A percentile compares a stretch with the other conserved stretches of the same genome.
These are phyloP conservation scores for Itoplectis maculator DNA, from an alignment of 2,888 invertebrate genomes.

Conservation along the genomic window DNA sequence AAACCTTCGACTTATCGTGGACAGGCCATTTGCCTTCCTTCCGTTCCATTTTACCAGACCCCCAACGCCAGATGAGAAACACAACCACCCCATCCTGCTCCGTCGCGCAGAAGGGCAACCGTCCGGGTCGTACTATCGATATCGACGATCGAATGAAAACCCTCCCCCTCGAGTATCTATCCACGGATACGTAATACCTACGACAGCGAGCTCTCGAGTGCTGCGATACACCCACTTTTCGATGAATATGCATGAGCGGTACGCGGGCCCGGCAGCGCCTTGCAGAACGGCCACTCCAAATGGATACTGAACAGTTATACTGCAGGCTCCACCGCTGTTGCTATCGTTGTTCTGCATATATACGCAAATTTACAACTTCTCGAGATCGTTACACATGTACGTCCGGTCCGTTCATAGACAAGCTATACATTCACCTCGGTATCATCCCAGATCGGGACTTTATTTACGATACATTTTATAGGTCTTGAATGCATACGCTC, in stretches of 20 bases:
- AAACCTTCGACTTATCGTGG: conserved; percentile 50
- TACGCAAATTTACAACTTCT: conserved; percentile 50
- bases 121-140: conserved; percentile 64
- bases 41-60: conserved; percentile 58
- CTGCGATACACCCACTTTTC: conserved; percentile 54
- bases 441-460: conserved; percentile 3
- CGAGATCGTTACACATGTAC: conserved; percentile 45
- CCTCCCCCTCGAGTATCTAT: conserved; percentile 39
- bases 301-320: conserved; percentile 40
- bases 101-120: conserved; percentile 41
- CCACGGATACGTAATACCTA: conserved; percentile 54
- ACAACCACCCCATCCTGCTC: neutral
- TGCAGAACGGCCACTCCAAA: conserved; percentile 40
- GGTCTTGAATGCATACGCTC: neutral
- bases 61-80: conserved; percentile 22
- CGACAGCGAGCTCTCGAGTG: conserved; percentile 40
- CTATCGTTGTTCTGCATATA: conserved; percentile 54
- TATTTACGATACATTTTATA: conserved; percentile 1
- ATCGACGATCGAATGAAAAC: conserved; percentile 65
- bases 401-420: conserved; percentile 3
- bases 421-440: neutral
- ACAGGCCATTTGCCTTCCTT: conserved; percentile 60
- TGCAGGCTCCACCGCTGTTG: conserved; percentile 33
- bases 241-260: conserved; percentile 70
- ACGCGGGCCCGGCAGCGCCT: conserved; percentile 42